Evolutionary conservation across 2,113 vertebrate species (phyloP), one percentile per base, ranked within the genome.

Genomic region (Ceuthmochares aereus): DNA sequence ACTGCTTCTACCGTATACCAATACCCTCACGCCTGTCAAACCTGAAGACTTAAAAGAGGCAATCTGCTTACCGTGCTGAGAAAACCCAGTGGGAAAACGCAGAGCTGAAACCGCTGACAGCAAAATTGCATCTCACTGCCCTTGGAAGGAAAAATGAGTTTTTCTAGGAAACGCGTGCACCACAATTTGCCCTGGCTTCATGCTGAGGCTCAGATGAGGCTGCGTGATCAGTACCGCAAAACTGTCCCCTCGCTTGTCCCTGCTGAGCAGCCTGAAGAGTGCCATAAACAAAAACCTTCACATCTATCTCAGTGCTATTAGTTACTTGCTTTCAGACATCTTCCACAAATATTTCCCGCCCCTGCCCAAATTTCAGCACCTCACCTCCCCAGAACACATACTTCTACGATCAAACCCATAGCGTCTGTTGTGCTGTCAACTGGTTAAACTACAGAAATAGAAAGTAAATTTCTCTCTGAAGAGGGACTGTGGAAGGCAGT

Each of bases 211-310:
- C n/a, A 52, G 47, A 26, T 4, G 52, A 43, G 32, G 25, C 12
- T 27, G 14, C 12, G 34, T 1, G 2, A 26, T 25, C 0, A 1
- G 60, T 47, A 30, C 23, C 0, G 1, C 16, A 0, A 0, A 20
- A 32, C 15, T 4, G 37, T 36, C 23, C 1, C 1, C 40, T 67
- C 1, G 5, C 56, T 69, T 6, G 0, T 47, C 45, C 26, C 5
- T 4, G 54, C 32, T 2, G 5, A 66, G 52, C 1, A 9, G 19
- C 27, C 49, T 26, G 40, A 86, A 87, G 63, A 0, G 11, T 8
- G 1, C 23, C 59, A 66, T 43, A 45, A 76, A 52, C 45, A 54
- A 51, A 12, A 37, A 4, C 49, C 9, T 47, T 16, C 11, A 0
- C 0, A 2, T 52, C 32, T 47, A 8, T 49, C n/a, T 27, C 66